A percentile compares a stretch with the other conserved stretches of the same genome.
phyloP scores from a whole-genome alignment of 30 jellyfish, hydroid and myxozoan species.

The Pseudorhiza aurosa region DNA sequence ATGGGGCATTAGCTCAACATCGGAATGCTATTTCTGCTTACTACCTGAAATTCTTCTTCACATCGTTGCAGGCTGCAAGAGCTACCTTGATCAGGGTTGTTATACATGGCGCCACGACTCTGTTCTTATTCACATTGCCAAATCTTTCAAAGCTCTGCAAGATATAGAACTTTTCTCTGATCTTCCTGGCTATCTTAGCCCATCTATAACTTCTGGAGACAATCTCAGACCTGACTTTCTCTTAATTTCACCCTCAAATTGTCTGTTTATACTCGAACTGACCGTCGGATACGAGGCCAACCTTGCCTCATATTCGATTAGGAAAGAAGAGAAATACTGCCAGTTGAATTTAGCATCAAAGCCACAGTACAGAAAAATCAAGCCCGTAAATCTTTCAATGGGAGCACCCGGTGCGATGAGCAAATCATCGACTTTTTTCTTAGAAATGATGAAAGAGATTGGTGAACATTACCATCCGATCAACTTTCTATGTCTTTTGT shows the following conservation, averaged over 20 bases:
- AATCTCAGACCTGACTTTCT: not conserved
- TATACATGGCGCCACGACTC: slow-evolving; percentile 2
- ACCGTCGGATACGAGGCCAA: not conserved
- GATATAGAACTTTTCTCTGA: not conserved
- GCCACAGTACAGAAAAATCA: too few species aligned
- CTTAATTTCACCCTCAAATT: not conserved
- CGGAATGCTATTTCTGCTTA: not conserved
- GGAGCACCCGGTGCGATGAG: too few species aligned
- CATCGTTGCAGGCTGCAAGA: not conserved
- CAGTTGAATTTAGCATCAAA: too few species aligned
- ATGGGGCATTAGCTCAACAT: not conserved
- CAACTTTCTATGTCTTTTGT: too few species aligned
- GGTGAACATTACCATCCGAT: too few species aligned
- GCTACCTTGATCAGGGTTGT: not conserved
- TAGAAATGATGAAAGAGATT: too few species aligned
- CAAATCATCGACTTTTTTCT: too few species aligned
- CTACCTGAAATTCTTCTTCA: not conserved
- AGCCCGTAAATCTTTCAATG: too few species aligned
- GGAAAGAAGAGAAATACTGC: too few species aligned
- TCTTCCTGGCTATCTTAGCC: not conserved
- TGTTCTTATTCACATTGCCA: not conserved
- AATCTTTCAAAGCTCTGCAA: not conserved
- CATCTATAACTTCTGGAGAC: not conserved
- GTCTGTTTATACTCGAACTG: not conserved
- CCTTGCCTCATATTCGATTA: too few species aligned